phyloP scores from a whole-genome alignment of 2,797 vertebrate species.

The Crenichthys baileyi region DNA sequence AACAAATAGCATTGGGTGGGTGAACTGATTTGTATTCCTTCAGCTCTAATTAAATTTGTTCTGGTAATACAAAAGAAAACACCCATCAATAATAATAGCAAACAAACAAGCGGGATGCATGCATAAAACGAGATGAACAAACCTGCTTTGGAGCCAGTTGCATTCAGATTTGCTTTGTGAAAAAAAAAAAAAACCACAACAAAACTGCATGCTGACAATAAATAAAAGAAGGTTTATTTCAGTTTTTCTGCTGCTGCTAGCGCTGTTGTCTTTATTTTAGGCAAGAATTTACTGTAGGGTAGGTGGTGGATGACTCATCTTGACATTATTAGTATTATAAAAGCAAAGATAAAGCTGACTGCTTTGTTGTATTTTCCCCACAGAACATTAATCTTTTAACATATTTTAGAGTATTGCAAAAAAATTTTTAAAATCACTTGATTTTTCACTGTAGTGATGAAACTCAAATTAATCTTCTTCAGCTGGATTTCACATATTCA shows the following conservation, averaged over 20 bases:
- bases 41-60: constrained; percentile 76
- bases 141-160: constrained; percentile 61
- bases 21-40: constrained; percentile 74
- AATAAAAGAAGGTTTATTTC: constrained; percentile 28
- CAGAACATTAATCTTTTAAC: not conserved
- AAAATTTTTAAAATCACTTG: not conserved
- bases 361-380: not conserved
- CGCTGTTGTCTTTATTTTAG: not conserved
- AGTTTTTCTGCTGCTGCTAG: not conserved
- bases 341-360: not conserved
- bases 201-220: constrained; percentile 32
- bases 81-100: constrained; percentile 69
- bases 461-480: not conserved
- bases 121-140: constrained; percentile 58
- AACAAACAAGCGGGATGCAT: constrained; percentile 65
- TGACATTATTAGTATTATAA: not conserved
- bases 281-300: not conserved
- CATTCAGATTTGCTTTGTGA: constrained; percentile 55
- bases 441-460: not conserved
- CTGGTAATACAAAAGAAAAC: constrained; percentile 74
- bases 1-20: constrained; percentile 68
- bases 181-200: constrained; percentile 11
- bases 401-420: not conserved
- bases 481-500: not conserved
- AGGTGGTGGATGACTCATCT: not conserved